Conservation (phyloP, 2,113 vertebrate genomes). For the crab-eating macaque (Macaca fascicularis) region T2T-MFA8v1.1 NC_088395.1:92731001-92731500, state of each 20-base stretch:
- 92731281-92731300: neutral
- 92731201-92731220: neutral
- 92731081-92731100: neutral
- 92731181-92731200: neutral
- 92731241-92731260: neutral
- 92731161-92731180: neutral
- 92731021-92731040: neutral
- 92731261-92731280: neutral
- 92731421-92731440: neutral
- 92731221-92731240: neutral
- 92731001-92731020: neutral
- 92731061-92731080: neutral
- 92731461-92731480: neutral
- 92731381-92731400: too few relatives aligned
- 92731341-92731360: too few relatives aligned
- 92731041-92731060: neutral
- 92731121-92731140: neutral
- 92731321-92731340: neutral
- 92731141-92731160: neutral
- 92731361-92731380: too few relatives aligned
- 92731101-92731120: neutral
- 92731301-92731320: neutral
- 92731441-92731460: neutral
- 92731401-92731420: neutral
- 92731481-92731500: neutral